Evolutionary conservation across 2,888 invertebrate species (phyloP).

Genomic region (Phaonia tiefii): DNA sequence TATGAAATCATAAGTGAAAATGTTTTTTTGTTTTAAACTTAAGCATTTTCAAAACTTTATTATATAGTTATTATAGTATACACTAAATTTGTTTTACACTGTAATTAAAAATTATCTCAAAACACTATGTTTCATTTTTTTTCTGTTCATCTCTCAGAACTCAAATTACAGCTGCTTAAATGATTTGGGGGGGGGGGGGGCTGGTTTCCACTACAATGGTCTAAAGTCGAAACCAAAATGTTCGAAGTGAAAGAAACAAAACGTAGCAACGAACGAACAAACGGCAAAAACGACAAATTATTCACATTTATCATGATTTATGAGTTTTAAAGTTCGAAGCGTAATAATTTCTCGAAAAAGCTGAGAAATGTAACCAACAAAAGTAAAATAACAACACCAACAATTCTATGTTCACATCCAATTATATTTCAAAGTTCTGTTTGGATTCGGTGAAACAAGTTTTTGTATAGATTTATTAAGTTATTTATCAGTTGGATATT

Average conservation of each 20-base stretch:
- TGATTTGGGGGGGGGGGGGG: background rate
- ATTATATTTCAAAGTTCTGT: background rate
- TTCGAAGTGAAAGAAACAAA: constrained; percentile 30
- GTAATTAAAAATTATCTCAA: constrained; percentile 14
- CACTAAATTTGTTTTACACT: background rate
- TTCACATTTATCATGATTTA: constrained; percentile 49
- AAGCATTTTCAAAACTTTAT: background rate
- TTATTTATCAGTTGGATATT: constrained; percentile 16
- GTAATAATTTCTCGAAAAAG: constrained; percentile 31
- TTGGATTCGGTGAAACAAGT: too few relatives aligned
- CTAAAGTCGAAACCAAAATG: background rate
- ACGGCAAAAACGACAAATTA: constrained; percentile 43
- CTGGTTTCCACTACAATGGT: background rate
- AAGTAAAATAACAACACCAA: constrained; percentile 16
- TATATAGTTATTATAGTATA: too few relatives aligned
- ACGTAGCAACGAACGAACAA: too few relatives aligned
- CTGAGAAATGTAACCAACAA: constrained; percentile 27
- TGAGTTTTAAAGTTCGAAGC: constrained; percentile 46
- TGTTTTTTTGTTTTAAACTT: background rate
- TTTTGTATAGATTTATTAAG: background rate
- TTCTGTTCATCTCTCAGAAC: constrained; percentile 4
- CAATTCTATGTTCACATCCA: constrained; percentile 3
- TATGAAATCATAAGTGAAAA: constrained; percentile 34
- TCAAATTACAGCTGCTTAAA: background rate
- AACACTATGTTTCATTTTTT: background rate